Conservation (phyloP, 2,113 vertebrate genomes). For the Hypanus sabinus region DNA sequence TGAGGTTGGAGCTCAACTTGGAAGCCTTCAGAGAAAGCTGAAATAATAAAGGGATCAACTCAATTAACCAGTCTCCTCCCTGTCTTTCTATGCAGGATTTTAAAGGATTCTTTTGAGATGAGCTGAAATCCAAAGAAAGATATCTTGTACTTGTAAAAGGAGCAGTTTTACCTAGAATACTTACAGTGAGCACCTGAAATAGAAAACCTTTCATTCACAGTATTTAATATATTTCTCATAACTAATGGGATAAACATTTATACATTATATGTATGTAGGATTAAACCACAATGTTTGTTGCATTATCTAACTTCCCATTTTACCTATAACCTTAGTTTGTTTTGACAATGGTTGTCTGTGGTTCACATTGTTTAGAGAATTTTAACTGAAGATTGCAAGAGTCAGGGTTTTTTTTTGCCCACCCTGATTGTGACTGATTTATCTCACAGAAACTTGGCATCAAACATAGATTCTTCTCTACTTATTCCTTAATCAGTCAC, state of each 20-base stretch:
- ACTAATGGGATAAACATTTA: neutral
- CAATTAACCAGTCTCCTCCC: neutral
- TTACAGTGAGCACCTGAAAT: neutral
- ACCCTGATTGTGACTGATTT: neutral
- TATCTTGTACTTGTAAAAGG: neutral
- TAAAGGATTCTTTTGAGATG: neutral
- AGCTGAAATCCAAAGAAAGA: neutral
- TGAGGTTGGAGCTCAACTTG: neutral
- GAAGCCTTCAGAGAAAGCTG: neutral
- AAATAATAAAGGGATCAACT: neutral
- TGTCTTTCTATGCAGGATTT: neutral
- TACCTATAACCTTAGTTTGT: neutral
- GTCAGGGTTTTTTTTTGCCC: neutral
- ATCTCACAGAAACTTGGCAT: neutral
- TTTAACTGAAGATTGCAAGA: neutral
- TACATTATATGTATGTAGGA: neutral
- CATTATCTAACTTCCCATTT: neutral
- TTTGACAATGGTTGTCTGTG: neutral
- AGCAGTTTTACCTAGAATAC: neutral
- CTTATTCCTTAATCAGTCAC: neutral
- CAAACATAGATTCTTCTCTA: neutral
- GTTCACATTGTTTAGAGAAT: neutral
- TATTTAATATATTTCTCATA: neutral
- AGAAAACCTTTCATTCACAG: neutral
- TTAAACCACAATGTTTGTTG: neutral